phyloP scores from a whole-genome alignment of 92 coral and sea anemone species.

The Anthopleura xanthogrammica region DNA sequence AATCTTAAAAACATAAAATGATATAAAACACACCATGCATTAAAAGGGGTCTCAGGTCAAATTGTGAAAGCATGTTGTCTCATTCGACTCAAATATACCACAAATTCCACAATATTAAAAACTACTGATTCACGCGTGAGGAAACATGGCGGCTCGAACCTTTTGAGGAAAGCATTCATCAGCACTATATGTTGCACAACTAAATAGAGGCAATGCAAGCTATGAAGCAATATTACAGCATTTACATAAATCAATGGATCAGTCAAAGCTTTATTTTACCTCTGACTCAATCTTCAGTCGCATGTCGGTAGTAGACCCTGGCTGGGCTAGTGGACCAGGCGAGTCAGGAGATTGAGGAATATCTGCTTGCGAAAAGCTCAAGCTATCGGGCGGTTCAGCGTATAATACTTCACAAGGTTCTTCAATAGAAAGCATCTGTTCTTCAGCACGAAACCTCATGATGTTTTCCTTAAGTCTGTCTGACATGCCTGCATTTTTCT shows the following conservation, averaged over 20 bases:
- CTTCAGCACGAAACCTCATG: constrained; percentile 72
- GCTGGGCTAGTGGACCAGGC: constrained; percentile 21
- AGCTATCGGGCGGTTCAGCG: constrained; percentile 42
- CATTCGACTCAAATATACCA: too few relatives aligned
- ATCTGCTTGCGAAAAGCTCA: constrained; percentile 20
- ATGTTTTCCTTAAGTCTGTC: constrained; percentile 82
- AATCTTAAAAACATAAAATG: too few relatives aligned
- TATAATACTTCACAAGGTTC: constrained; percentile 44
- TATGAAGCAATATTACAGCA: too few relatives aligned
- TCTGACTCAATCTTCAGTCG: constrained; percentile 54
- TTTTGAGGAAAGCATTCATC: too few relatives aligned
- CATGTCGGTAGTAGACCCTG: constrained; percentile 14
- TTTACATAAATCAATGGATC: too few relatives aligned
- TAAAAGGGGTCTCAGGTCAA: neutral
- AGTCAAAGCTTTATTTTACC: constrained; percentile 24
- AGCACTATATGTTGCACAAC: too few relatives aligned
- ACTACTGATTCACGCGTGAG: too few relatives aligned
- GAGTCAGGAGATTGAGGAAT: constrained; percentile 28
- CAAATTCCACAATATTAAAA: neutral
- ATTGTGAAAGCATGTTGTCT: neutral
- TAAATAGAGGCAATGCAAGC: too few relatives aligned
- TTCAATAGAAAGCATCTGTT: constrained; percentile 64
- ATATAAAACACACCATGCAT: too few relatives aligned
- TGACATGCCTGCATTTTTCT: constrained; percentile 49
- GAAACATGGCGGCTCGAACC: too few relatives aligned